These are phyloP conservation scores for Mus pahari DNA, from an alignment of 2,113 vertebrate species.

Conservation along the genomic window DNA sequence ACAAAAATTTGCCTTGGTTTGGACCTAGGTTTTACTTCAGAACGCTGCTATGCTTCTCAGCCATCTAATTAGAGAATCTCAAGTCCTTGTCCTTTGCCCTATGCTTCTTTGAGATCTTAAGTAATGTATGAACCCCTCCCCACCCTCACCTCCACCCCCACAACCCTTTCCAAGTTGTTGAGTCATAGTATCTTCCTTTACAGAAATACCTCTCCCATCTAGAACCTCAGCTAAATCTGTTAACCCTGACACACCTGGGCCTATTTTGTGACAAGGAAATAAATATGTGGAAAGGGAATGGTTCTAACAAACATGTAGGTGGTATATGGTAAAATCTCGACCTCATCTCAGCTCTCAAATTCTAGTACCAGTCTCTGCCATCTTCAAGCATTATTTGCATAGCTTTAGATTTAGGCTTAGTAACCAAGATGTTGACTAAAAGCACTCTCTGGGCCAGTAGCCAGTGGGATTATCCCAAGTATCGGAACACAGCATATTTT, in stretches of 20 bases:
- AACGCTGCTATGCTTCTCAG: not conserved
- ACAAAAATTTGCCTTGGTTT: not conserved
- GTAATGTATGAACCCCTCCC: not conserved
- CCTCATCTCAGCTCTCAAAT: not conserved
- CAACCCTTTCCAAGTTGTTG: not conserved
- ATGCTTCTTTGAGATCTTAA: not conserved
- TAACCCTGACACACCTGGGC: not conserved
- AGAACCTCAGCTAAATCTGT: not conserved
- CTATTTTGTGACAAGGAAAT: not conserved
- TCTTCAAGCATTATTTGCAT: not conserved
- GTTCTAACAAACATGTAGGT: not conserved
- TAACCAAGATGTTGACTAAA: not conserved
- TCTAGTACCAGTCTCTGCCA: not conserved
- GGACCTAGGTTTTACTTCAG: not conserved
- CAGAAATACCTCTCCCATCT: not conserved
- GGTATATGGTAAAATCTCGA: not conserved
- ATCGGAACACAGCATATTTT: not conserved
- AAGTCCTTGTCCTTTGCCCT: not conserved
- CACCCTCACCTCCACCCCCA: too few relatives aligned
- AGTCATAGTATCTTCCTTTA: not conserved
- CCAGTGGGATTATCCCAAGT: not conserved
- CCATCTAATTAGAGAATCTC: not conserved
- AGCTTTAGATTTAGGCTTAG: not conserved
- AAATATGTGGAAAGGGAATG: conserved; percentile 3
- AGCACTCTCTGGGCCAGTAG: not conserved